These are phyloP conservation scores for Leucophenga montana DNA, from an alignment of 2,888 invertebrate genomes.

Conservation along the genomic window DNA sequence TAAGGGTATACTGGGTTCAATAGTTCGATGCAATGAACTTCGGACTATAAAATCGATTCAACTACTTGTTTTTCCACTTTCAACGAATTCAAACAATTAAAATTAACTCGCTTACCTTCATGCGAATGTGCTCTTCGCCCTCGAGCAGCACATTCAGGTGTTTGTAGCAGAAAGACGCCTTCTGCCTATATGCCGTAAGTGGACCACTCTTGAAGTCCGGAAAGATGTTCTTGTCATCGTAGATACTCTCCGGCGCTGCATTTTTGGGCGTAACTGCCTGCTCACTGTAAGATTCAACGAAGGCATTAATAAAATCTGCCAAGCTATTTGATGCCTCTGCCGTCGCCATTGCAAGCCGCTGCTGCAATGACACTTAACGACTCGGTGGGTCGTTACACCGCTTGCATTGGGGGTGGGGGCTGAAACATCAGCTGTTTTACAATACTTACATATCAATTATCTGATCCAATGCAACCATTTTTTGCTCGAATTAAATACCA, in stretches of 20 bases:
- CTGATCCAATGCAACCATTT: neutral
- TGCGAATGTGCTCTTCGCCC: constrained; percentile 74
- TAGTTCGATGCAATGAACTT: constrained; percentile 8
- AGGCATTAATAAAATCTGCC: constrained; percentile 38
- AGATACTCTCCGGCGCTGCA: constrained; percentile 44
- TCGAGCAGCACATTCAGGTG: constrained; percentile 76
- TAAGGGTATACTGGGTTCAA: neutral
- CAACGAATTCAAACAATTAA: neutral
- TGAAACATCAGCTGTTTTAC: too few species aligned
- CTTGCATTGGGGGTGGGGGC: too few species aligned
- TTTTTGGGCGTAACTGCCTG: constrained; percentile 21
- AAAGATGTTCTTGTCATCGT: constrained; percentile 72
- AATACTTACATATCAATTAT: neutral
- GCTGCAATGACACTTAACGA: too few species aligned
- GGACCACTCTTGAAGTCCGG: constrained; percentile 79
- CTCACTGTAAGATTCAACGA: constrained; percentile 47
- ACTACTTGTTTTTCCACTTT: neutral
- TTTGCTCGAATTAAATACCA: neutral
- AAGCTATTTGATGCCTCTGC: constrained; percentile 30
- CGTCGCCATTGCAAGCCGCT: constrained; percentile 37
- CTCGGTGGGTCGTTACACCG: too few species aligned
- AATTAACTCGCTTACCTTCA: constrained; percentile 72
- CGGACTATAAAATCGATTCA: constrained; percentile 8
- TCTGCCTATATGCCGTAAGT: constrained; percentile 78
- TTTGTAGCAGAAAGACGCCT: constrained; percentile 81